Conservation (phyloP, 2,888 invertebrate species). For the Serrognathus titanus region DNA sequence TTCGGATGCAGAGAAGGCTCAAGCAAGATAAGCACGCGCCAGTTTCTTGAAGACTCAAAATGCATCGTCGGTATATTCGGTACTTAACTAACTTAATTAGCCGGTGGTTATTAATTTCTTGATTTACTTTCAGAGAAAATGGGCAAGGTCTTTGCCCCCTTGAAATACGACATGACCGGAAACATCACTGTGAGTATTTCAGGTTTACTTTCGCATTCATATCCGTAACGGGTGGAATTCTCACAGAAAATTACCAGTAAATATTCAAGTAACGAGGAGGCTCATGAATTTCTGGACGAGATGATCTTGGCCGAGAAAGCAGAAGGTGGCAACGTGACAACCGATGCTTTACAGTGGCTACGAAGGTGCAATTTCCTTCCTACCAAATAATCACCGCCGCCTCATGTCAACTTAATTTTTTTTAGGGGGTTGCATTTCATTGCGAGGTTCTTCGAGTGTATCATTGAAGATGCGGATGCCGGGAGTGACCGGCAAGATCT, state of each 20-base stretch:
- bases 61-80: slow-evolving; percentile 12
- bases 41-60: slow-evolving; percentile 14
- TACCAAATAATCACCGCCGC: background rate
- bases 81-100: too few species aligned
- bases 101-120: too few species aligned
- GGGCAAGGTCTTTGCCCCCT: slow-evolving; percentile 70
- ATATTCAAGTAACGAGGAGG: slow-evolving; percentile 54
- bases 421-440: slow-evolving; percentile 63
- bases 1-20: slow-evolving; percentile 11
- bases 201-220: background rate
- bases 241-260: slow-evolving; percentile 60
- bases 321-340: slow-evolving; percentile 43
- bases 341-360: slow-evolving; percentile 18
- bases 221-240: slow-evolving; percentile 1
- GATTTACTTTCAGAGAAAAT: slow-evolving; percentile 58
- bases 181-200: slow-evolving; percentile 65
- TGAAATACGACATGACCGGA: slow-evolving; percentile 72
- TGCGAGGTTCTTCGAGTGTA: slow-evolving; percentile 56
- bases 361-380: slow-evolving; percentile 42
- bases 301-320: slow-evolving; percentile 62
- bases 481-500: slow-evolving; percentile 52
- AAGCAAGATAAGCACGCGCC: slow-evolving; percentile 7
- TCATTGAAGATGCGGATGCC: slow-evolving; percentile 48
- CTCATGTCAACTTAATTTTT: slow-evolving; percentile 14
- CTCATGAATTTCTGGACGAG: slow-evolving; percentile 62